Percentiles rank a stretch among this genome's conserved stretches.
Evolutionary conservation across 2,113 vertebrate genomes (phyloP).

Genomic region (Tauraco erythrolophus): DNA sequence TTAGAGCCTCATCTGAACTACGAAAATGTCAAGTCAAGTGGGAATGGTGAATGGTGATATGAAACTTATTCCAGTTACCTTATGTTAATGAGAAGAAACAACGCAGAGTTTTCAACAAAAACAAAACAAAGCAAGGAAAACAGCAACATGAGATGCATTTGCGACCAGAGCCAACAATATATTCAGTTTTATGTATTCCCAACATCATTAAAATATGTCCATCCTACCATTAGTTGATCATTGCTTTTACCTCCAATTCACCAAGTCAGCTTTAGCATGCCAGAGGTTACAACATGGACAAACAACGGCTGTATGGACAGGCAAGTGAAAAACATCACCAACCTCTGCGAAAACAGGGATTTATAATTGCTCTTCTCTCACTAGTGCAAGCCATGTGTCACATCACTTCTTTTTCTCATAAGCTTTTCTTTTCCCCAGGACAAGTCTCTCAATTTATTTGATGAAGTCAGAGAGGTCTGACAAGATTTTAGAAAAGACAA

Average conservation of each 20-base stretch:
- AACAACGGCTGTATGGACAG: not conserved
- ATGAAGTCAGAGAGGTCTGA: not conserved
- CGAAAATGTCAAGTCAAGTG: constrained; percentile 71
- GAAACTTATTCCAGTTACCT: constrained; percentile 63
- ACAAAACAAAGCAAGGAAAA: not conserved
- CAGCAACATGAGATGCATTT: constrained; percentile 8
- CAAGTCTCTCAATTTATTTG: not conserved
- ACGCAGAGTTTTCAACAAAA: not conserved
- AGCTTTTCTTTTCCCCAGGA: not conserved
- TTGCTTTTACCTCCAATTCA: not conserved
- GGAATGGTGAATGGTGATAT: constrained; percentile 40
- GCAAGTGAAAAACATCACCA: not conserved
- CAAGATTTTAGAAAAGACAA: not conserved
- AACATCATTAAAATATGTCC: constrained; percentile 72
- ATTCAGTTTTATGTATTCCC: not conserved
- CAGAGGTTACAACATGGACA: not conserved
- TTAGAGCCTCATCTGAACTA: constrained; percentile 73
- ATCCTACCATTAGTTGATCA: constrained; percentile 39
- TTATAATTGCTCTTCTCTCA: not conserved
- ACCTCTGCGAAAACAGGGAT: not conserved
- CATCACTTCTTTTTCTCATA: not conserved
- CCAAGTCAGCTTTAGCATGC: not conserved
- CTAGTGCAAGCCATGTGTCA: not conserved
- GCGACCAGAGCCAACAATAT: not conserved
- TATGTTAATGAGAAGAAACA: constrained; percentile 72